Base-by-base conservation (phyloP, 2,113 vertebrate genomes). In the Butorides virescens region DNA sequence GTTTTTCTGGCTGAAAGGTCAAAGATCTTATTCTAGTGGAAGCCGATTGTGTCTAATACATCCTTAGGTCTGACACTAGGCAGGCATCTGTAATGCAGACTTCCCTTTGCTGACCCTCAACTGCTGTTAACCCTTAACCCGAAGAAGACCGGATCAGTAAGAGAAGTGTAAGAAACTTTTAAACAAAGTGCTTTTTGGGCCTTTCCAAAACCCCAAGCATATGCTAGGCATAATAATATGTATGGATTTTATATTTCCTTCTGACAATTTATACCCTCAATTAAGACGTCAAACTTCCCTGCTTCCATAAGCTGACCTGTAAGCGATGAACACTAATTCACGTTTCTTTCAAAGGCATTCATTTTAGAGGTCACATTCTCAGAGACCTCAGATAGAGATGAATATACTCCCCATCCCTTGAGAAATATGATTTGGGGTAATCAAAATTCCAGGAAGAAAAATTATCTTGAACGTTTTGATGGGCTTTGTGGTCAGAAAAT, bases 111-210 rank as follows among this genome's bases (percentile, higher is more conserved):
- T 93, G 91, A 56, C 92, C 78, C 72, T 78, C 77, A 46, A 15
- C 77, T 85, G 84, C 90, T 85, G 62, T 94, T 95, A 96, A 91
- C 94, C 94, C 94, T 92, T 88, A 91, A 73, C 92, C 82, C 95
- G 86, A 90, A 93, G 88, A 96, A 78, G 92, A 94, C 81, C 10
- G 3, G 52, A 61, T 77, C 72, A 91, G 44, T 65, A 75, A 77
- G 36, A 78, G 47, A 63, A 96, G 61, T 34, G 20, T 47, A 75
- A 93, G 73, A 44, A 94, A 81, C 73, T 89, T 92, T 67, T 71
- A 91, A 93, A 93, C 84, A 91, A 78, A 89, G 63, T 73, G 72
- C 79, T 94, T 91, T 83, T 86, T 34, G 86, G 63, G 26, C 68
- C 58, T 78, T 89, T 89, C 77, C 61, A 63, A 63, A 92, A 18